Evolutionary conservation across 2,113 vertebrate genomes (phyloP).

Genomic region (Aldabrachelys gigantea): DNA sequence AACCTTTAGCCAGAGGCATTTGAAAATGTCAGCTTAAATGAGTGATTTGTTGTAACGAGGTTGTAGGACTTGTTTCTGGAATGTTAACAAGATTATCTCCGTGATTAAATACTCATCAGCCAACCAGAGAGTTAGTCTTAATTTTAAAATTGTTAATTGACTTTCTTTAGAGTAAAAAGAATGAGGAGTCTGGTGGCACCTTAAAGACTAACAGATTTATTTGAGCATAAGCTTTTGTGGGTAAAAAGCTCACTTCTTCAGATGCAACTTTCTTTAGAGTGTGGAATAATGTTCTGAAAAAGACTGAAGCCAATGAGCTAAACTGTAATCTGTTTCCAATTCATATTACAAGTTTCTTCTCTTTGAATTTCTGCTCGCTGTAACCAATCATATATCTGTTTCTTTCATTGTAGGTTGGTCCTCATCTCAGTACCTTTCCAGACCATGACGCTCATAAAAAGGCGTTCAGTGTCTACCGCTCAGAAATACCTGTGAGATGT

Average conservation of each 20-base stretch:
- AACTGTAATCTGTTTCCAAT: not conserved
- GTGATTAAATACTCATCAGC: not conserved
- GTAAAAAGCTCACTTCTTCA: too few relatives aligned
- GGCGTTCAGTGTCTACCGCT: constrained; percentile 73
- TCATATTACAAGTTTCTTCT: not conserved
- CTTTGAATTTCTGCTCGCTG: not conserved
- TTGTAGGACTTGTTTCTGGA: not conserved
- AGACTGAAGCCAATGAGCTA: not conserved
- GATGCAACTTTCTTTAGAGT: not conserved
- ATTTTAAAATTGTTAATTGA: not conserved
- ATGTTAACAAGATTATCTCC: not conserved
- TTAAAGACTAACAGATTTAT: too few relatives aligned
- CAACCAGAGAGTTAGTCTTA: not conserved
- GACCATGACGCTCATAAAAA: constrained; percentile 56
- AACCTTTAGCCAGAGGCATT: not conserved
- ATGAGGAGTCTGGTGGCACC: too few relatives aligned
- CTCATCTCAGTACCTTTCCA: constrained; percentile 88
- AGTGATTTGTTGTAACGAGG: not conserved
- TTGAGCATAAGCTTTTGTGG: too few relatives aligned
- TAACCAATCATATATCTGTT: not conserved
- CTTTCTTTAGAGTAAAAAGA: not conserved
- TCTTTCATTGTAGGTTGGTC: constrained; percentile 74
- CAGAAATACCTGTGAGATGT: constrained; percentile 60
- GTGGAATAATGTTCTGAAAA: not conserved
- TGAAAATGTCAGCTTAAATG: not conserved